Conservation (phyloP, 2,888 invertebrate species). For the Apodemia zela region DNA sequence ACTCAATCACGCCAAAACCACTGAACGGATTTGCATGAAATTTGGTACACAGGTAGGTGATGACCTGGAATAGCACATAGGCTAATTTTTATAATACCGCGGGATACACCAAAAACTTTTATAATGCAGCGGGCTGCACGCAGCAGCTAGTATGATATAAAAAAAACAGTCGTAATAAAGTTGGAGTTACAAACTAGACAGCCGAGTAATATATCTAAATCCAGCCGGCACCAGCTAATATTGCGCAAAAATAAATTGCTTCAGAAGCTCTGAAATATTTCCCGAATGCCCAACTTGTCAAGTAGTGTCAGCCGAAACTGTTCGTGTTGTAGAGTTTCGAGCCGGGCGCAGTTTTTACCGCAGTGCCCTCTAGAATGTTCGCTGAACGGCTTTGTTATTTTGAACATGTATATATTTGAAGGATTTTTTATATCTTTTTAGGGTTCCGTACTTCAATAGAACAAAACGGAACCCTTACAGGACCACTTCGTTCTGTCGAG, state of each 20-base stretch:
- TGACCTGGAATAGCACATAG: no score
- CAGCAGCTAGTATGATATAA: no score
- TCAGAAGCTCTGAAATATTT: neutral
- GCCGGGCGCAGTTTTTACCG: neutral
- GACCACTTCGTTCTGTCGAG: no score
- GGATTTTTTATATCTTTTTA: neutral
- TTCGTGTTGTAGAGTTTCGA: slow-evolving; percentile 1
- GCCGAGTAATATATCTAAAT: neutral
- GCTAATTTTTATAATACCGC: no score
- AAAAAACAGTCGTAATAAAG: no score
- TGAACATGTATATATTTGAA: neutral
- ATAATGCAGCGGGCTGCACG: no score
- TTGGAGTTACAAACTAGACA: neutral
- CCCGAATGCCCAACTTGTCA: neutral
- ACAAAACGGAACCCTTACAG: no score
- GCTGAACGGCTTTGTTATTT: neutral
- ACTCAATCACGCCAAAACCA: no score
- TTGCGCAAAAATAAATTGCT: neutral
- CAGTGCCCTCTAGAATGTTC: slow-evolving; percentile 7
- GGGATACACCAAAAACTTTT: no score
- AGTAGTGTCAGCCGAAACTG: slow-evolving; percentile 12
- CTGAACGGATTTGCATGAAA: no score
- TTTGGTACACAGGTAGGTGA: no score
- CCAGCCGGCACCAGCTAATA: neutral
- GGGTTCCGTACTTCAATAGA: no score